These are phyloP conservation scores for Montipora foliosa DNA, from an alignment of 64 coral and sea anemone species.

Conservation along the genomic window DNA sequence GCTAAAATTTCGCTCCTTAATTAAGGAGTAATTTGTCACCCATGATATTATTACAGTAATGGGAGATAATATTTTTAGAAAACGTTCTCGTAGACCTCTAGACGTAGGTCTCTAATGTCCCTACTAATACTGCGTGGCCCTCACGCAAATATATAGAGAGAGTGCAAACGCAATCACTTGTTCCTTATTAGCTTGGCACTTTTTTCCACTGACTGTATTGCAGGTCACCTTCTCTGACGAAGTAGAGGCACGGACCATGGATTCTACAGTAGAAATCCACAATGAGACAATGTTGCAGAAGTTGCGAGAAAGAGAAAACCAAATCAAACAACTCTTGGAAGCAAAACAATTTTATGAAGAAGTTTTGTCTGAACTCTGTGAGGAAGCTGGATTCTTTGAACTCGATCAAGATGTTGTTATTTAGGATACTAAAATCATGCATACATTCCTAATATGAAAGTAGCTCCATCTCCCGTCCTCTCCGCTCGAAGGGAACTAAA, in stretches of 20 bases:
- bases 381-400: conserved; percentile 91
- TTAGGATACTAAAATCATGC: neutral
- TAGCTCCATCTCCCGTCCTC: too few species aligned
- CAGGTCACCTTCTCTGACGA: conserved; percentile 46
- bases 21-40: too few species aligned
- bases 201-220: neutral
- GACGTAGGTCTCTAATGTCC: too few species aligned
- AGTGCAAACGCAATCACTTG: too few species aligned
- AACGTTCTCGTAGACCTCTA: too few species aligned
- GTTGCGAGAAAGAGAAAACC: conserved; percentile 64
- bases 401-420: conserved; percentile 65
- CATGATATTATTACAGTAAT: too few species aligned
- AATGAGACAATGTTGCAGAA: conserved; percentile 62
- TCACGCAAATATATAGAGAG: too few species aligned
- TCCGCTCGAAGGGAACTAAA: too few species aligned
- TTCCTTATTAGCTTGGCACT: neutral
- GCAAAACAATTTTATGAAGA: conserved; percentile 75
- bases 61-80: too few species aligned
- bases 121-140: too few species aligned
- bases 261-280: neutral
- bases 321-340: conserved; percentile 72
- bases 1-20: too few species aligned
- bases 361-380: conserved; percentile 84
- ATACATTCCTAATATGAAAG: too few species aligned
- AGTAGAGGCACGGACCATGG: conserved; percentile 9